Evolutionary conservation across 1,140 invertebrate genomes (phyloP), one percentile per base, ranked within the genome.

Genomic region (Steinernema feltiae): DNA sequence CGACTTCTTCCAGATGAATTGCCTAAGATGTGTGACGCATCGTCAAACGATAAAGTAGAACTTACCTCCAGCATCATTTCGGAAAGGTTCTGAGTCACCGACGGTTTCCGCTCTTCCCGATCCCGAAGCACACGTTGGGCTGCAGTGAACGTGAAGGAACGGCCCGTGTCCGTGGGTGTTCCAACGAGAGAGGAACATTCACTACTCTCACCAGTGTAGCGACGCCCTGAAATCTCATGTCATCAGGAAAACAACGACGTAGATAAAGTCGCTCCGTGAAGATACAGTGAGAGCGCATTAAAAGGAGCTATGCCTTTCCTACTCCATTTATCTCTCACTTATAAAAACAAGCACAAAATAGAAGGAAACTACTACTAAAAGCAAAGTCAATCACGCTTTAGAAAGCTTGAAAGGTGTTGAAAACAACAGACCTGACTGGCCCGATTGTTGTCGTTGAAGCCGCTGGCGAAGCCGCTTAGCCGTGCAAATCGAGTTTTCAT

Each of bases 201-300:
- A 48, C 85, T 85, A 69, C 83, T 85, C 72, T 85, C 84, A 24
- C 84, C 84, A 46, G 83, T 85, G 73, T 86, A 85, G 46, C 83
- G 76, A 30, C 83, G 81, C 35, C 83, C 83, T 76, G 77, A 72
- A 70, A 82, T 69, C 32, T 71, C 72, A 76, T 69, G 53, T 30
- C 70, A 30, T 72, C 30, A 74, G 21, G 29, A n/a, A 69, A 30
- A 1, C 17, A 31, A 15, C 30, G 21, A n/a, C 17, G 24, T 1
- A 12, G 35, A 69, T 12, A 74, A 74, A 32, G 41, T 30, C 32
- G 35, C 35, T 41, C 21, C 15, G 3, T 71, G 70, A 27, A 31
- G 30, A 32, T 32, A 71, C 35, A 71, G 70, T 32, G 70, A 71
- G 35, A 41, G 30, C 15, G 35, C 35, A 71, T 32, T 32, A 41